A percentile compares a stretch with the other conserved stretches of the same genome.
These are phyloP conservation scores for Pseudonaja textilis DNA, from an alignment of 2,113 vertebrate genomes.

Conservation along the genomic window DNA sequence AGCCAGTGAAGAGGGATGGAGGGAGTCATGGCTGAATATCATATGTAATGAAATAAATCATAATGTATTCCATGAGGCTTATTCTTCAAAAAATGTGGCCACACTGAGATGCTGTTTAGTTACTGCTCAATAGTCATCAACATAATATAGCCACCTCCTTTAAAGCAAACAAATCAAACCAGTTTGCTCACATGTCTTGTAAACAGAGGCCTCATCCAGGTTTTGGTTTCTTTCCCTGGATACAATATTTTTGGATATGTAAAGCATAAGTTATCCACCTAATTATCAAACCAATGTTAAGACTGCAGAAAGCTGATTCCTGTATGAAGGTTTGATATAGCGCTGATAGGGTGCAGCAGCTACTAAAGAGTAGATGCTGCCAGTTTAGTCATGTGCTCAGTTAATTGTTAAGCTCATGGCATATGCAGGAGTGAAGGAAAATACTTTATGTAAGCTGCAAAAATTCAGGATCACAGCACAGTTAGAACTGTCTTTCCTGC, in stretches of 20 bases:
- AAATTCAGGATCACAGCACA: neutral
- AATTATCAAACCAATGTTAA: neutral
- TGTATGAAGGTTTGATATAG: neutral
- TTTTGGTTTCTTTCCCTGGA: neutral
- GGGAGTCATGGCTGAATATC: neutral
- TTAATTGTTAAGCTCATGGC: neutral
- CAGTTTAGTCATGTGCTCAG: neutral
- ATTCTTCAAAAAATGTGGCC: neutral
- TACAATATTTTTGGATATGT: neutral
- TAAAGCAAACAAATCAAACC: neutral
- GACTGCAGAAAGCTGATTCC: neutral
- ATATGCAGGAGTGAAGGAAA: neutral
- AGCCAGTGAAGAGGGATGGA: neutral
- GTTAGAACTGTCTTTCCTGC: neutral
- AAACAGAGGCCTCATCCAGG: neutral
- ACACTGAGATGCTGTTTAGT: neutral
- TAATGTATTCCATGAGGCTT: neutral
- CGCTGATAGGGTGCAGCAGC: neutral
- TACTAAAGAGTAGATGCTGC: neutral
- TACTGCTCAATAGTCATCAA: neutral
- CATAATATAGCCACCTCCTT: neutral
- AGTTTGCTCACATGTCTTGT: neutral
- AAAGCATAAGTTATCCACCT: neutral
- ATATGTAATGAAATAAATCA: neutral
- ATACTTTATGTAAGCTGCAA: neutral